These are phyloP conservation scores for Sebastes itinus DNA, from an alignment of 2,797 vertebrate genomes.

Conservation along the genomic window DNA sequence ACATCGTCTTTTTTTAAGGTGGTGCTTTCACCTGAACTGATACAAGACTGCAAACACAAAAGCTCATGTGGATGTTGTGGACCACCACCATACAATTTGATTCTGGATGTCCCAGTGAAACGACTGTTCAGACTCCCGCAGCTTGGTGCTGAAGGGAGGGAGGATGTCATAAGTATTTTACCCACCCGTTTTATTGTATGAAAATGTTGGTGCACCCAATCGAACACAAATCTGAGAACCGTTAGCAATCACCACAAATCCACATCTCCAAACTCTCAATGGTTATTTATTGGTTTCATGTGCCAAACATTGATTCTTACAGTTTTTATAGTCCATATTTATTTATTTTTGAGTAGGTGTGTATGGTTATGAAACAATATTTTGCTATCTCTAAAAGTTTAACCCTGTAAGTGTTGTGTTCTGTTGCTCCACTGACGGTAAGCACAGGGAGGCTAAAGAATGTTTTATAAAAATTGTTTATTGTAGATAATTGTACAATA, in stretches of 20 bases:
- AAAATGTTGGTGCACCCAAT: constrained; percentile 63
- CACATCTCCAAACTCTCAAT: constrained; percentile 40
- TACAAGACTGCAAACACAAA: constrained; percentile 18
- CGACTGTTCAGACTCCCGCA: constrained; percentile 12
- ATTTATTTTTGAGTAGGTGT: constrained; percentile 78
- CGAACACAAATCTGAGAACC: constrained; percentile 43
- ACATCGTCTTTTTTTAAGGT: constrained; percentile 26
- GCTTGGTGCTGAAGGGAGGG: not conserved
- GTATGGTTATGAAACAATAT: constrained; percentile 67
- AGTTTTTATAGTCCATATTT: constrained; percentile 80
- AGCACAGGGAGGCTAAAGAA: constrained; percentile 72
- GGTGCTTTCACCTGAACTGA: constrained; percentile 55
- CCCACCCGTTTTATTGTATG: constrained; percentile 50
- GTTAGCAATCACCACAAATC: constrained; percentile 36
- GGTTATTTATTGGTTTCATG: constrained; percentile 67
- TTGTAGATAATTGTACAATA: constrained; percentile 87
- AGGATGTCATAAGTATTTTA: constrained; percentile 46
- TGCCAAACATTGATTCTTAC: constrained; percentile 77
- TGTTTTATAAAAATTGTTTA: constrained; percentile 79
- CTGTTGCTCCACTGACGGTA: constrained; percentile 55
- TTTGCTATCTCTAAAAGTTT: constrained; percentile 62
- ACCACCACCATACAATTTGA: constrained; percentile 8
- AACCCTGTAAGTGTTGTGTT: constrained; percentile 56
- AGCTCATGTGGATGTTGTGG: not conserved
- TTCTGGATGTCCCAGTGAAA: constrained; percentile 12